Evolutionary conservation across 2,888 invertebrate species (phyloP).

Genomic region (Sericinus montela): DNA sequence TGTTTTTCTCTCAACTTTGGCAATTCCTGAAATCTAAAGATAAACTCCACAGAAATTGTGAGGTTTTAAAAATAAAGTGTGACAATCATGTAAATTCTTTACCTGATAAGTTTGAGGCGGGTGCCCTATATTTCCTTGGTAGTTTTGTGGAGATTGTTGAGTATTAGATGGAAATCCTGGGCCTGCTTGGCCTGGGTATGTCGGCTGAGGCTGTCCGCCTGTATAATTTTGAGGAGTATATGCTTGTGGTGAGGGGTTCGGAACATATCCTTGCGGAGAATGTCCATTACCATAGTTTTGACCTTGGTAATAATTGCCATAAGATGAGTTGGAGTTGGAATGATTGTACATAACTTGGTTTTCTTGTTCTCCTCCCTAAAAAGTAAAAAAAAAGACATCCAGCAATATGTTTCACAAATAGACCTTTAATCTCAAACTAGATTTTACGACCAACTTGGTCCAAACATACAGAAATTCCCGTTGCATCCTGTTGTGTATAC

Average conservation of each 20-base stretch:
- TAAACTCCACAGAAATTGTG: too few relatives aligned
- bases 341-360: conserved; percentile 68
- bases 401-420: too few relatives aligned
- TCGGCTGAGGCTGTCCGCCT: conserved; percentile 48
- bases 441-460: too few relatives aligned
- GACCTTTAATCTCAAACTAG: too few relatives aligned
- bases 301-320: conserved; percentile 71
- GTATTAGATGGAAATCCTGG: conserved; percentile 65
- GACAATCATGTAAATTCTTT: conserved; percentile 17
- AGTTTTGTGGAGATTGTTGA: conserved; percentile 64
- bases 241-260: conserved; percentile 59
- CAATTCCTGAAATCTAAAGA: too few relatives aligned
- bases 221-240: conserved; percentile 64
- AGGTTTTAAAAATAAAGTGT: too few relatives aligned
- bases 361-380: conserved; percentile 70
- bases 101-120: conserved; percentile 78
- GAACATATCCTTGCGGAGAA: conserved; percentile 65
- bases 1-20: too few relatives aligned
- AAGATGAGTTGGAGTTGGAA: conserved; percentile 58
- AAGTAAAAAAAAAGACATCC: background rate
- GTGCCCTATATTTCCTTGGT: conserved; percentile 65
- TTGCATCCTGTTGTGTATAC: too few relatives aligned
- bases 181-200: conserved; percentile 54
- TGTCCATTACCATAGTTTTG: conserved; percentile 71
- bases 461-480: too few relatives aligned